These are phyloP conservation scores for Lutraria rhynchaena DNA, from an alignment of 1,140 invertebrate species.

Conservation along the genomic window DNA sequence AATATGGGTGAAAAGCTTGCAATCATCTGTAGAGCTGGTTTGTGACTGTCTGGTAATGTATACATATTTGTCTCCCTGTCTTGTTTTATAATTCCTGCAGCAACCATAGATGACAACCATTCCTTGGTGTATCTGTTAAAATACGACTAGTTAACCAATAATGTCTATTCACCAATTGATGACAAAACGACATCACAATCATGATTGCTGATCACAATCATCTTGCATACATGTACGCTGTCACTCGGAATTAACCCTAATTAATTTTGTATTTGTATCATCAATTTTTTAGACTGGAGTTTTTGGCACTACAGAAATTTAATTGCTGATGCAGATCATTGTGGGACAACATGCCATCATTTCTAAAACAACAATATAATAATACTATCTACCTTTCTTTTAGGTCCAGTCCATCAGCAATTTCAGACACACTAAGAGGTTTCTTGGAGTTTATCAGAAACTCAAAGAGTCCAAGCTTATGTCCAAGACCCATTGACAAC, in stretches of 20 bases:
- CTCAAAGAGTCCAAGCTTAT: conserved; percentile 39
- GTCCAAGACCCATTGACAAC: conserved; percentile 25
- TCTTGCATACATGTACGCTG: no score
- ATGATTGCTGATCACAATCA: no score
- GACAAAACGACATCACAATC: no score
- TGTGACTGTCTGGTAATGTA: conserved; percentile 15
- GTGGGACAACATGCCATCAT: no score
- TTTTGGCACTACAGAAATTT: no score
- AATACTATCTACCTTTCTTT: conserved; percentile 39
- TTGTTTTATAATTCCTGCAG: conserved; percentile 30
- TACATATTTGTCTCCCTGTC: conserved; percentile 32
- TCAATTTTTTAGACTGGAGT: no score
- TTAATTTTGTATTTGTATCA: no score
- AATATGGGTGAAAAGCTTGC: conserved; percentile 16
- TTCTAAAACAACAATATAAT: no score
- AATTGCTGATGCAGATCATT: no score
- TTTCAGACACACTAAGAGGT: not conserved
- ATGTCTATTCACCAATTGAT: no score
- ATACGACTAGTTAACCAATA: no score
- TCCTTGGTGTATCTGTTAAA: conserved; percentile 40
- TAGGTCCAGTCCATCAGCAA: conserved; percentile 28
- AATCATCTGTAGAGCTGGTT: not conserved
- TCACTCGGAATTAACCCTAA: no score
- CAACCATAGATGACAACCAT: conserved; percentile 46
- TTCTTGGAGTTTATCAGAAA: conserved; percentile 1